These are phyloP conservation scores for Fulica atra DNA, from an alignment of 2,113 vertebrate species.

Conservation along the genomic window DNA sequence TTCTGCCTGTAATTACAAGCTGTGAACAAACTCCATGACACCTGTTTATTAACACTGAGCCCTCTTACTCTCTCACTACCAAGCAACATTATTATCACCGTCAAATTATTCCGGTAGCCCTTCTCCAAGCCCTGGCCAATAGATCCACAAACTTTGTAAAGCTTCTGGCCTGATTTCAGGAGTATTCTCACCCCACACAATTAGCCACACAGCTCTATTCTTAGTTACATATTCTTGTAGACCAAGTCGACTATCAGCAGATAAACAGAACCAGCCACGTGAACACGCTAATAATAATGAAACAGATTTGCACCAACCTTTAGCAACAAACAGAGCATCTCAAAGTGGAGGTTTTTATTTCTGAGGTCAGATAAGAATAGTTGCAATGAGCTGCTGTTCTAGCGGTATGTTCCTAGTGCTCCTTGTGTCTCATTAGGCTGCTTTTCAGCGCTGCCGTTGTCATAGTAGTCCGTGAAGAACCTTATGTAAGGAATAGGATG, in stretches of 20 bases:
- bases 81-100: background rate
- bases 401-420: background rate
- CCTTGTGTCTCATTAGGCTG: background rate
- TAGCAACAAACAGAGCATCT: background rate
- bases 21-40: background rate
- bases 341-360: background rate
- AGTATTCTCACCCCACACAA: background rate
- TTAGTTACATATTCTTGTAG: background rate
- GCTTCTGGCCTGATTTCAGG: background rate
- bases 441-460: conserved; percentile 44
- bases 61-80: background rate
- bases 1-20: background rate
- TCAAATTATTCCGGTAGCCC: background rate
- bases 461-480: conserved; percentile 52
- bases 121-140: background rate
- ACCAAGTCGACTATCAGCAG: background rate
- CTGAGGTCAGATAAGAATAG: conserved; percentile 1
- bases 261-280: background rate
- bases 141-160: background rate
- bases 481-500: conserved; percentile 37
- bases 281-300: background rate
- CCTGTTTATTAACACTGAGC: background rate
- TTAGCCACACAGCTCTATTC: background rate
- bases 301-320: background rate
- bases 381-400: background rate